phyloP scores from a whole-genome alignment of 2,888 invertebrate species.

The Anorthoa munda region DNA sequence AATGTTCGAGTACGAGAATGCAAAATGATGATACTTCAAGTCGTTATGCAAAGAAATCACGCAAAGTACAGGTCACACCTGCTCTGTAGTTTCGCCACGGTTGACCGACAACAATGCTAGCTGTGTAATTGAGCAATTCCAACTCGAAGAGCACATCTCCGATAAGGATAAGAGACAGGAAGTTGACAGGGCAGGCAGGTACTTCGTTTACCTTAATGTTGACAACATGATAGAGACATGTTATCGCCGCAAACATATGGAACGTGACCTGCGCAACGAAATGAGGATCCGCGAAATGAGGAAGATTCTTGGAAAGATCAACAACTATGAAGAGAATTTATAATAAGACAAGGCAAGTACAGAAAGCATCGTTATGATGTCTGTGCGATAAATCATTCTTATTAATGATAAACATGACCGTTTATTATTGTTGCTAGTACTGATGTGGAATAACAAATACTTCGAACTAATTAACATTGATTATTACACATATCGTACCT shows the following conservation, averaged over 20 bases:
- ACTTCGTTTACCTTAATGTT: constrained; percentile 54
- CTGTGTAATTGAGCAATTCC: constrained; percentile 85
- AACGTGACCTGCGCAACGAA: constrained; percentile 56
- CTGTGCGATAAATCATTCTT: constrained; percentile 36
- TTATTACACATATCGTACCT: constrained; percentile 50
- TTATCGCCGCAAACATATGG: constrained; percentile 41
- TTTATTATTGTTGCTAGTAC: constrained; percentile 28
- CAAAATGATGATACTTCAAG: constrained; percentile 68
- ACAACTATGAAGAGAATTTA: constrained; percentile 37
- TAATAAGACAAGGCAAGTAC: constrained; percentile 30
- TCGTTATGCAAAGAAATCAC: constrained; percentile 80
- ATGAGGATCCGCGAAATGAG: constrained; percentile 44
- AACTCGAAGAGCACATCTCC: constrained; percentile 83
- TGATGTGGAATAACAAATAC: constrained; percentile 50
- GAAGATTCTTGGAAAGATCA: constrained; percentile 57
- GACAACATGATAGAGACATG: constrained; percentile 45
- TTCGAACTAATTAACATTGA: constrained; percentile 58
- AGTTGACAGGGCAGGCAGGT: constrained; percentile 69
- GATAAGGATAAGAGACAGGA: constrained; percentile 84
- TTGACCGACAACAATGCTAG: constrained; percentile 86
- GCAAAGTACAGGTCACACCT: constrained; percentile 83
- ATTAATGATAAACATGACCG: constrained; percentile 26
- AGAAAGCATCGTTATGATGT: constrained; percentile 30
- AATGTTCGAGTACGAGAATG: constrained; percentile 53
- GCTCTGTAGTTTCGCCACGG: constrained; percentile 82